A percentile compares a stretch with the other conserved stretches of the same genome.
Evolutionary conservation across 2,888 invertebrate genomes (phyloP).

Genomic region (Quadriops clusia): DNA sequence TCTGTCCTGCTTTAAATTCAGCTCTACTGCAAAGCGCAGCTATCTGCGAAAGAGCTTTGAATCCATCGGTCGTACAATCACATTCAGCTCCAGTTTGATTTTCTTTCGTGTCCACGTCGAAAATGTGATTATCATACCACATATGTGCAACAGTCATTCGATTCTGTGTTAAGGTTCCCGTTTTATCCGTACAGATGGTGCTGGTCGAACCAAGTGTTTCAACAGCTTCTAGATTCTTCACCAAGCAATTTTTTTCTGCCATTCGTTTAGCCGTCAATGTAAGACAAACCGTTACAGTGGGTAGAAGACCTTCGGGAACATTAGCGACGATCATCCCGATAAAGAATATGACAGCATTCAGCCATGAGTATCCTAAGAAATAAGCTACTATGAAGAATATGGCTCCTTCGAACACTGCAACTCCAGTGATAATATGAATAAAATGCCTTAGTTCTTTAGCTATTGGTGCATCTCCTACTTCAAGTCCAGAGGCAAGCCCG

Average conservation of each 20-base stretch:
- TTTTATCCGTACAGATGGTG: constrained; percentile 95
- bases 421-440: constrained; percentile 96
- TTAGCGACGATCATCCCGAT: constrained; percentile 99
- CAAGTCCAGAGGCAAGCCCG: constrained; percentile 84
- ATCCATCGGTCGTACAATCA: constrained; percentile 53
- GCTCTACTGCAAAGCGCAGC: constrained; percentile 96
- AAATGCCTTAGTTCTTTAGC: constrained; percentile 98
- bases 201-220: constrained; percentile 98
- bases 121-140: constrained; percentile 98
- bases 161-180: constrained; percentile 96
- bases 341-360: constrained; percentile 97
- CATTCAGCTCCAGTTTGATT: constrained; percentile 94
- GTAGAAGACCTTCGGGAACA: constrained; percentile 96
- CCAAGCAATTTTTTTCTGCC: constrained; percentile 98
- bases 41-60: constrained; percentile 80
- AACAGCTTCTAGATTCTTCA: constrained; percentile 98
- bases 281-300: constrained; percentile 96
- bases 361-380: constrained; percentile 95
- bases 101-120: constrained; percentile 97
- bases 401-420: constrained; percentile 88
- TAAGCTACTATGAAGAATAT: constrained; percentile 98
- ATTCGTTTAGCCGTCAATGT: constrained; percentile 98
- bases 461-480: constrained; percentile 95
- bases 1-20: constrained; percentile 94
- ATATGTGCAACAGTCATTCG: constrained; percentile 99